A percentile compares a stretch with the other conserved stretches of the same genome.
These are phyloP conservation scores for Aphelocoma californica DNA, from an alignment of 2,797 vertebrate species.

Conservation along the genomic window DNA sequence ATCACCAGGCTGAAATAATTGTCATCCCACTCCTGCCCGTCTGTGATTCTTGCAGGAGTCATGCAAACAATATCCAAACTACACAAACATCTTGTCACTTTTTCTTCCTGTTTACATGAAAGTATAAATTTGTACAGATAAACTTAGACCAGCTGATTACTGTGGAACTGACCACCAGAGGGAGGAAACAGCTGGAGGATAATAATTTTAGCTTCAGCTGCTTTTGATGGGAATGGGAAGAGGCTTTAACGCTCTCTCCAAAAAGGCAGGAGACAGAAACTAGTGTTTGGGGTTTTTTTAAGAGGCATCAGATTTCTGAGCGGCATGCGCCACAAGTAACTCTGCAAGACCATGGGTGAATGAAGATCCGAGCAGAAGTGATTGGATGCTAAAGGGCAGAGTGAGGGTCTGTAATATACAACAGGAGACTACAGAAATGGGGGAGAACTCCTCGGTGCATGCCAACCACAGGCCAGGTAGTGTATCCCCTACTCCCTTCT, in stretches of 20 bases:
- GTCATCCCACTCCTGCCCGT: neutral
- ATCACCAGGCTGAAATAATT: neutral
- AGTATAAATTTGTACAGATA: neutral
- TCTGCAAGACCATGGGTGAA: neutral
- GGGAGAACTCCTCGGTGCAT: neutral
- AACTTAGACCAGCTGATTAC: constrained; percentile 19
- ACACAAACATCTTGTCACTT: neutral
- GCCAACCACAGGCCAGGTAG: neutral
- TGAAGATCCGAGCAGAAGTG: neutral
- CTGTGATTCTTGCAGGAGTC: neutral
- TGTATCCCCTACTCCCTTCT: neutral
- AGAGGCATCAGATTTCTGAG: neutral
- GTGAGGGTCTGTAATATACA: neutral
- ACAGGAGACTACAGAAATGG: neutral
- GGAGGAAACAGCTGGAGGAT: neutral
- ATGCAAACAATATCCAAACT: neutral
- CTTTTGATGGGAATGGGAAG: neutral
- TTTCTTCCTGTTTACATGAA: constrained; percentile 34
- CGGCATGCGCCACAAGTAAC: fast-evolving
- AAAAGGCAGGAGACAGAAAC: neutral
- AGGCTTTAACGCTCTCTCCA: neutral
- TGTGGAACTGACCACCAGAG: neutral
- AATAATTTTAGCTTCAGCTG: neutral
- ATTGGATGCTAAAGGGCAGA: neutral
- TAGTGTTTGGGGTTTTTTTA: neutral